A percentile compares a stretch with the other conserved stretches of the same genome.
phyloP scores from a whole-genome alignment of 2,113 vertebrate genomes.

The Ibidorhyncha struthersii region DNA sequence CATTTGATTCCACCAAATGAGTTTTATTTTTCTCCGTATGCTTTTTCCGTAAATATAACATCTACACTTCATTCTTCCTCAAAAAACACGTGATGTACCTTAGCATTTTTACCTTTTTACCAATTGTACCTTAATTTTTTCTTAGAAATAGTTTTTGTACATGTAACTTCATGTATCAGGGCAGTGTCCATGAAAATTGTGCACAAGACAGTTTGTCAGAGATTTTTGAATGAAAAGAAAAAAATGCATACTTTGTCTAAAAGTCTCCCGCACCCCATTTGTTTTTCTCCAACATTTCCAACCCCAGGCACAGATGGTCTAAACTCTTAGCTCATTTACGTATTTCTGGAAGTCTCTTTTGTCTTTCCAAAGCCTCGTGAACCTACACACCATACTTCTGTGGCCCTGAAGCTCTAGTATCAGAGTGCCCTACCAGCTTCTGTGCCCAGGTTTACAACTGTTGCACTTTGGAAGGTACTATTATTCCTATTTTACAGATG shows the following conservation, averaged over 20 bases:
- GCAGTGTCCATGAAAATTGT: neutral
- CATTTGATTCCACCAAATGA: neutral
- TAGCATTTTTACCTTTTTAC: neutral
- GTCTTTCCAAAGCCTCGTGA: neutral
- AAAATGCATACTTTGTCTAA: neutral
- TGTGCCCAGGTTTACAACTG: neutral
- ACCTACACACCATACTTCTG: neutral
- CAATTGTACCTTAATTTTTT: too few relatives aligned
- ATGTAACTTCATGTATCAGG: fast-evolving
- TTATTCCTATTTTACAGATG: neutral
- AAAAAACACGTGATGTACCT: neutral
- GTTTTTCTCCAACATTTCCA: neutral
- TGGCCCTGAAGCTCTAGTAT: neutral
- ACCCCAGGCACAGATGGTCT: fast-evolving
- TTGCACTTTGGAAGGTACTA: fast-evolving
- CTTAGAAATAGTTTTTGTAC: neutral
- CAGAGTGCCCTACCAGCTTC: neutral
- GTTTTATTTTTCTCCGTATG: neutral
- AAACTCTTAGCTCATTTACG: neutral
- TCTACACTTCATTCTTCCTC: neutral
- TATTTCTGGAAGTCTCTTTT: neutral
- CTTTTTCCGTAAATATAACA: neutral
- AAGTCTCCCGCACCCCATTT: fast-evolving
- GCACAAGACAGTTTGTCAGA: neutral
- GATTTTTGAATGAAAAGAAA: neutral